Percentiles rank a stretch among this genome's conserved stretches.
phyloP scores from a whole-genome alignment of 1,140 invertebrate genomes.

The Scylla paramamosain region DNA sequence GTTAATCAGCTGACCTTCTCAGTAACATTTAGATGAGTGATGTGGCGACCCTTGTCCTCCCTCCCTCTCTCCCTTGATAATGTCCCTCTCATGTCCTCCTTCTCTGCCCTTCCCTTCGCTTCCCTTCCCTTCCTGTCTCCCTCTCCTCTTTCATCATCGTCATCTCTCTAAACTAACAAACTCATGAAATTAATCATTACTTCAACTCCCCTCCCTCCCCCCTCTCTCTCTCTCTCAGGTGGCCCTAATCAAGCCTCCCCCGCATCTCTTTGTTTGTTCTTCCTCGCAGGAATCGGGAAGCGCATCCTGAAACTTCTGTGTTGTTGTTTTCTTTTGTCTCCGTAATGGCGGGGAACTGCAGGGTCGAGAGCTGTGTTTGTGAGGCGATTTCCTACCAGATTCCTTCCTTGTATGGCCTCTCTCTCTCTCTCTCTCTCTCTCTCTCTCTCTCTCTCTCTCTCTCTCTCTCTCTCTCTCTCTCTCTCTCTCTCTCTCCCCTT shows the following conservation, averaged over 20 bases:
- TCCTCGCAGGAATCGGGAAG: not conserved
- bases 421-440: constrained; percentile 41
- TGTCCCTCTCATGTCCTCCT: not conserved
- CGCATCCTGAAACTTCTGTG: not conserved
- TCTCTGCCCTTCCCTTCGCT: not conserved
- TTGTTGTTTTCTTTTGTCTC: too few species aligned
- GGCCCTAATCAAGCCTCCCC: too few species aligned
- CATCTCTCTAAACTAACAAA: not conserved
- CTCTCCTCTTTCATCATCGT: not conserved
- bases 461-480: not conserved
- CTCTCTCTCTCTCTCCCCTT: too few species aligned
- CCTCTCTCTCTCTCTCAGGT: constrained; percentile 38
- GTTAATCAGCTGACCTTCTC: not conserved
- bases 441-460: constrained; percentile 29
- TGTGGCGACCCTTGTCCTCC: not conserved
- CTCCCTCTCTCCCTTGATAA: too few species aligned
- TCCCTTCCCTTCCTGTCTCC: constrained; percentile 5
- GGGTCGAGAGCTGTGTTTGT: too few species aligned
- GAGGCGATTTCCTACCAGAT: too few species aligned
- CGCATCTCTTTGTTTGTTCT: not conserved
- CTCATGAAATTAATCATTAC: not conserved
- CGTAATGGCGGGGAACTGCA: too few species aligned
- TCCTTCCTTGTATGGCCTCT: not conserved
- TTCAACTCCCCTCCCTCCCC: not conserved
- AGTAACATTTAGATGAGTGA: not conserved